Evolutionary conservation across 2,888 invertebrate species (phyloP).

Genomic region (Hymenopus coronatus): DNA sequence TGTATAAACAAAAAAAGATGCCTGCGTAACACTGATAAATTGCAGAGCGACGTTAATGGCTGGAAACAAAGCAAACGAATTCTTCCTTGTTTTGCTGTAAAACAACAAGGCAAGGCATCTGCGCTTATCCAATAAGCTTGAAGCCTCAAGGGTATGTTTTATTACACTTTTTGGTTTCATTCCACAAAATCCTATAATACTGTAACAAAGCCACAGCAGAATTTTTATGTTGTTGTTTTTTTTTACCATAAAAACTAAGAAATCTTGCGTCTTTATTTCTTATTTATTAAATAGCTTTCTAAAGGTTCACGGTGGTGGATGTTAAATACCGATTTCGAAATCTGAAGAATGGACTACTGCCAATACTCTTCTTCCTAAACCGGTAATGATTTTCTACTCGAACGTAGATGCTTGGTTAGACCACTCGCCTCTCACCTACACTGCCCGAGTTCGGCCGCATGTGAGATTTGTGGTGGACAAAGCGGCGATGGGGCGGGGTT

Average conservation of each 20-base stretch:
- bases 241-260: not conserved
- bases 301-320: too few relatives aligned
- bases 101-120: not conserved
- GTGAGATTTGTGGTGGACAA: too few relatives aligned
- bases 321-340: too few relatives aligned
- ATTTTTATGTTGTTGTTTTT: not conserved
- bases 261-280: not conserved
- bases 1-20: not conserved
- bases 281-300: too few relatives aligned
- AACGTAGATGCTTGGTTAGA: too few relatives aligned
- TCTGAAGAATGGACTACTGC: too few relatives aligned
- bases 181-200: not conserved
- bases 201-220: not conserved
- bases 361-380: too few relatives aligned
- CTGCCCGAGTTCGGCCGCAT: too few relatives aligned
- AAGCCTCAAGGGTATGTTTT: not conserved
- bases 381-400: too few relatives aligned
- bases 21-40: not conserved
- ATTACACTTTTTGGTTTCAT: not conserved
- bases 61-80: not conserved
- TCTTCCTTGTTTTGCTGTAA: not conserved
- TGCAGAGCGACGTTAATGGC: not conserved
- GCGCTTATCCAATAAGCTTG: not conserved
- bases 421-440: too few relatives aligned
- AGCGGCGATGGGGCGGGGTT: too few relatives aligned